Evolutionary conservation across 2,888 invertebrate genomes (phyloP), one percentile per base, ranked within the genome.

Genomic region (Arctia plantaginis): DNA sequence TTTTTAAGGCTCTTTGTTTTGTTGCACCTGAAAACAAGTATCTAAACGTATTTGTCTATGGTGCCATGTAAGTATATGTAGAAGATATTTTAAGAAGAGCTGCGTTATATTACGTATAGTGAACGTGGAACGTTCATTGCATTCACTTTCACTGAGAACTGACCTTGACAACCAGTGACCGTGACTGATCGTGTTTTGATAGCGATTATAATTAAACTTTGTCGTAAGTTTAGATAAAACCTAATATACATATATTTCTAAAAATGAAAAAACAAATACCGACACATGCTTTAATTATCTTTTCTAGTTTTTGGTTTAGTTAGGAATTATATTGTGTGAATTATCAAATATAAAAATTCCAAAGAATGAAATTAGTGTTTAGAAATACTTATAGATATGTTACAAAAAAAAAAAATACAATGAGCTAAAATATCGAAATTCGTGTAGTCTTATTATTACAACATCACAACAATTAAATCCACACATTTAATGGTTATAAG

Each of bases 161-260:
- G 90, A 90, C 91, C 91, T 91, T 91, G 91, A 89, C 88, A 82
- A 82, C 83, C 71, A 79, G 82, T 88, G 89, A 89, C 89, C 88
- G 87, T 82, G 75, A 79, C 76, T 85, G 86, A 82, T 86, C 85
- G 82, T 80, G 81, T 82, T 81, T 76, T 78, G 77, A 78, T 80
- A 77, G 47, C 69, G 62, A 44, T 66, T 66, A 72, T 30, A 8
- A 67, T 71, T 30, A 65, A 47, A 8, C 15, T 33, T 55, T 64
- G 64, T 70, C 59, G 18, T 67, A 12, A 67, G 47, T 47, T 3
- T 69, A 51, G 35, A 35, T 33, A 69, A 55, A 69, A 35, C 35
- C 35, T 47, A 55, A 12, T 55, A 55, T n/a, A n/a, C 51, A 12
- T 55, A 55, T n/a, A n/a, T n/a, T 55, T 55, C 23, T 55, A 51